phyloP scores from a whole-genome alignment of 2,888 invertebrate genomes.

The Homarus gammarus region DNA sequence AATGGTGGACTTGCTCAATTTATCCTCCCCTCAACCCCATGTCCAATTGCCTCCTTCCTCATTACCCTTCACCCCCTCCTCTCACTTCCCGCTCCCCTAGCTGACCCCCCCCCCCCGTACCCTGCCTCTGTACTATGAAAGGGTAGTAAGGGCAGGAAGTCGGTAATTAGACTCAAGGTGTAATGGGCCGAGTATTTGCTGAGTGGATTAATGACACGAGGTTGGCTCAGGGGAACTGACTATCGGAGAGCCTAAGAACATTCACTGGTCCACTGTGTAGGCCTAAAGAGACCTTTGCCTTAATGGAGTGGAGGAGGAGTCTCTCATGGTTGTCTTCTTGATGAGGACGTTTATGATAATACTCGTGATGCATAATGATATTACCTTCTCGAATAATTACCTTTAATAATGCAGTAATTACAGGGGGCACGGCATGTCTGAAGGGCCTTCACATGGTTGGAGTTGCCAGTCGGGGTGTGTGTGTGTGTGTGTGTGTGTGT shows the following conservation, averaged over 20 bases:
- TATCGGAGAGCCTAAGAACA: not conserved
- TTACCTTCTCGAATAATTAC: too few relatives aligned
- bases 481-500: too few relatives aligned
- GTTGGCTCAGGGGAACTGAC: not conserved
- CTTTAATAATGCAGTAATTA: too few relatives aligned
- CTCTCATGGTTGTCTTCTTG: too few relatives aligned
- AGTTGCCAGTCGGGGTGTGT: too few relatives aligned
- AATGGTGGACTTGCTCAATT: not conserved
- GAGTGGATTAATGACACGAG: not conserved
- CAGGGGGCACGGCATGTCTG: too few relatives aligned
- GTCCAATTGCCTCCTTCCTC: not conserved
- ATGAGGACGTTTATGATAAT: too few relatives aligned
- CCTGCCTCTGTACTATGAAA: not conserved
- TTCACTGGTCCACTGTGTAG: too few relatives aligned
- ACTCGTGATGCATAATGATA: too few relatives aligned
- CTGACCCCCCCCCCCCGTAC: not conserved
- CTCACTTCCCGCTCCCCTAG: not conserved
- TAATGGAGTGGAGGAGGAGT: too few relatives aligned
- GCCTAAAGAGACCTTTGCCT: too few relatives aligned
- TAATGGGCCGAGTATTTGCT: not conserved
- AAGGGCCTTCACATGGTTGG: too few relatives aligned
- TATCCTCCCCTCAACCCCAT: not conserved
- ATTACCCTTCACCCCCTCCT: not conserved
- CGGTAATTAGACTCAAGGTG: conserved; percentile 8
- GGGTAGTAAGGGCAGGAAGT: conserved; percentile 9